Conservation (phyloP, 2,888 invertebrate genomes). For the Tetranychus piercei region DNA sequence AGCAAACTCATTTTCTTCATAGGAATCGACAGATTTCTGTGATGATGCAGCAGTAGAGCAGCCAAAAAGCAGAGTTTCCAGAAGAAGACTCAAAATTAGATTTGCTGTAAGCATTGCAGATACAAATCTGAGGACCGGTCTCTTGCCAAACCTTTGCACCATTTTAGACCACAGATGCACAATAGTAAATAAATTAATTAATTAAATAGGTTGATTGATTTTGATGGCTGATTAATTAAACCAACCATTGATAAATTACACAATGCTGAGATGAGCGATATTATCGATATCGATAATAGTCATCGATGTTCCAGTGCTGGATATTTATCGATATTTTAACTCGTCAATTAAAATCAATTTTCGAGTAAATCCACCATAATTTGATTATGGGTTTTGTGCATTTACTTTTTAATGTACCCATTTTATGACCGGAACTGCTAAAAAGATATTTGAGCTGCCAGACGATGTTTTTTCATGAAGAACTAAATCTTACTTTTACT, state of each 20-base stretch:
- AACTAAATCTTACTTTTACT: constrained; percentile 42
- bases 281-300: too few relatives aligned
- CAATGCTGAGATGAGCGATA: too few relatives aligned
- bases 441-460: constrained; percentile 86
- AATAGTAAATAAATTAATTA: too few relatives aligned
- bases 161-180: too few relatives aligned
- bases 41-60: neutral
- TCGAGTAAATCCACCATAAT: too few relatives aligned
- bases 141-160: neutral
- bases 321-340: too few relatives aligned
- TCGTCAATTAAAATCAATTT: too few relatives aligned
- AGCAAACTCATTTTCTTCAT: constrained; percentile 44
- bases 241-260: too few relatives aligned
- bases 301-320: too few relatives aligned
- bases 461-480: constrained; percentile 91
- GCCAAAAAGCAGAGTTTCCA: constrained; percentile 15
- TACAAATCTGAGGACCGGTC: neutral
- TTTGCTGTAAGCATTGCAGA: constrained; percentile 10
- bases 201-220: too few relatives aligned
- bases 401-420: neutral
- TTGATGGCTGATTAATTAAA: too few relatives aligned
- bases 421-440: constrained; percentile 39
- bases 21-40: constrained; percentile 18
- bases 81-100: constrained; percentile 13
- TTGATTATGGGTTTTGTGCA: too few relatives aligned